Base-by-base conservation (phyloP, 2,888 invertebrate species). In the Brenthis hecate region DNA sequence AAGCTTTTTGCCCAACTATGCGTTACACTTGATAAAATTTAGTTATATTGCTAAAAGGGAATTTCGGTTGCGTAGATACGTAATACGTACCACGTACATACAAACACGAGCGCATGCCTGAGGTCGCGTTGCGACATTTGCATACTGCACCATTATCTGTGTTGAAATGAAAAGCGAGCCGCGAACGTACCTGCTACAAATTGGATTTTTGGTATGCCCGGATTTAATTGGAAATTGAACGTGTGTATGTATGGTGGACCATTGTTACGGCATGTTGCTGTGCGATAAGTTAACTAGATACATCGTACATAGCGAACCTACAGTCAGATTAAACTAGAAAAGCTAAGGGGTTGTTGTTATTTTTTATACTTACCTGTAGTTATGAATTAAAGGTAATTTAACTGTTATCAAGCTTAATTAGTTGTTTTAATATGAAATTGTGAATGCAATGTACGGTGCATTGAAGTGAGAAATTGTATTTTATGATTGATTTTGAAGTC, bases 111-210 rank as follows among this genome's bases (percentile, higher is more conserved):
- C 8, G 2, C 36, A 43, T 43, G 19, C 14, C 23, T 54, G 43
- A 51, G 53, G 28, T 53, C 53, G 51, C 53, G 53, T 19, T 56
- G 56, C 56, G 28, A 32, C 51, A 36, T 57, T 65, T 51, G 51
- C 13, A 57, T 57, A 50, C 54, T 32, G 16, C 47, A n/a, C 48
- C 32, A 55, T 61, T 54, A 56, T 36, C 58, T 50, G 47, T 23
- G 13, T 13, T 50, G 16, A n/a, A 28, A 28, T 13, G 1, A 43
- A n/a, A n/a, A n/a, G 60, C 16, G 48, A 11, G 6, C 60, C 60
- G 50, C 60, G 60, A 60, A 60, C 28, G 32, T 28, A 50, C 28
- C 58, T 58, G 28, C 48, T 50, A 47, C 48, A 50, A 60, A 48
- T 60, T 60, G 50, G 48, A n/a, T 50, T 28, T 60, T 50, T 60